Base-by-base conservation (phyloP, 2,888 invertebrate genomes). In the Rhimphoctona megacephalus region DNA sequence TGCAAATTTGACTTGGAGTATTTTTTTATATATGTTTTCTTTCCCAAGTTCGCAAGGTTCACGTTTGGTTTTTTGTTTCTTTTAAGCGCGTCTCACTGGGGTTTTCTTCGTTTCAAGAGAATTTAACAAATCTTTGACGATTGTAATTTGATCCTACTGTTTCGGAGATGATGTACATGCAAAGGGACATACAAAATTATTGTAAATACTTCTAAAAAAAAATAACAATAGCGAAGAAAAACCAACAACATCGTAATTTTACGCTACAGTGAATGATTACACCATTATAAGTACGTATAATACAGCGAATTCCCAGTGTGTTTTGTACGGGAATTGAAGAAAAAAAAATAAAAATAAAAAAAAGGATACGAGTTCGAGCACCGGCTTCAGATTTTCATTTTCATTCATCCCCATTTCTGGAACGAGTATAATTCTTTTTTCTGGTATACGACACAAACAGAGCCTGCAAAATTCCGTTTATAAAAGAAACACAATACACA, bases 1-100 rank as follows among this genome's bases (percentile, higher is more conserved):
- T 89, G 88, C 88, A 88, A 87, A 88, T 87, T 89, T 89, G 85
- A 89, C 89, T 88, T 89, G 87, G 87, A 88, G 76, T 82, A 83
- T 81, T 78, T 33, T n/a, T 39, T 70, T 67, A 39, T 73, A 33
- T 17, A 22, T 22, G 25, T 52, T 73, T 78, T 57, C 19, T 14
- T 43, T 11, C 11, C 2, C 33, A 72, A 77, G 17, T 81, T 83
- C 30, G 76, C 66, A 70, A 43, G 49, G 25, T 78, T 81, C 36
- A 46, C 22, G 54, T 73, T 69, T 73, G 2, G n/a, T 19, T n/a
- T 22, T 39, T 61, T 25, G 8, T 57, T 30, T n/a, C 52, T 30
- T 36, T 30, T 1, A 19, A 39, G 52, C 14, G 61, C 76, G 46
- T 57, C 36, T 85, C 54, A 54, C 79, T 72, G 77, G 57, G 30